Conservation (phyloP, 2,797 vertebrate species). For the Eospalax fontanierii region DNA sequence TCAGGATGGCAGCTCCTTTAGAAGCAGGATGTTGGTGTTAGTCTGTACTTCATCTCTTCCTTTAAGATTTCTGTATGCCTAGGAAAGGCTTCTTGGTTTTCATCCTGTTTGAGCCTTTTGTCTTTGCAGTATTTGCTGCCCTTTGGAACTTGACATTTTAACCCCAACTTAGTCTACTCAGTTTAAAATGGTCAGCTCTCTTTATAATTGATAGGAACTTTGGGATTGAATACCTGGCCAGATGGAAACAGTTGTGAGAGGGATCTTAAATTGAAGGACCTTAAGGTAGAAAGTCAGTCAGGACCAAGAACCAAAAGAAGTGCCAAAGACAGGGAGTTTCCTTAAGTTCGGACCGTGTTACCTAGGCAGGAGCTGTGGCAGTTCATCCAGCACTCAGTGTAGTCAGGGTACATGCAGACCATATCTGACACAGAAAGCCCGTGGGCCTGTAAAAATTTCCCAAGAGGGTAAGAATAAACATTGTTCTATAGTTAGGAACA, state of each 20-base stretch:
- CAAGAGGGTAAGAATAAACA: conserved; percentile 42
- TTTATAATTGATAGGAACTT: conserved; percentile 14
- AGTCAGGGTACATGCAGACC: not conserved
- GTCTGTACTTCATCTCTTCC: conserved; percentile 34
- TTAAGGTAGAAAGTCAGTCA: not conserved
- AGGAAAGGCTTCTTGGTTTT: conserved; percentile 15
- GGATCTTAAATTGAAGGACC: conserved; percentile 14
- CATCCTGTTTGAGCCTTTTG: not conserved
- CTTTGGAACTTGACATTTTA: conserved; percentile 11
- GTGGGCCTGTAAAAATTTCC: not conserved
- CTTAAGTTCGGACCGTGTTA: not conserved
- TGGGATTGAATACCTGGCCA: not conserved
- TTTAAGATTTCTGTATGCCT: not conserved
- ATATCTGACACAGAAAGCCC: not conserved
- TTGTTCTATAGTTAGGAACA: conserved; percentile 36
- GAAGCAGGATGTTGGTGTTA: conserved; percentile 18
- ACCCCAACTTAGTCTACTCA: conserved; percentile 4
- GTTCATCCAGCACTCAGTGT: too few relatives aligned
- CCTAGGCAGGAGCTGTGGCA: not conserved
- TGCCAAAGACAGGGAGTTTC: not conserved
- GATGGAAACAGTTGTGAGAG: conserved; percentile 13
- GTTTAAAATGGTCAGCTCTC: not conserved
- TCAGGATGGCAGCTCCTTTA: not conserved
- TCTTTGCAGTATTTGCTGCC: conserved; percentile 38
- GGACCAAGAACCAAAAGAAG: not conserved